Evolutionary conservation across 1,140 invertebrate genomes (phyloP).

Genomic region (Agraylea sexmaculata): DNA sequence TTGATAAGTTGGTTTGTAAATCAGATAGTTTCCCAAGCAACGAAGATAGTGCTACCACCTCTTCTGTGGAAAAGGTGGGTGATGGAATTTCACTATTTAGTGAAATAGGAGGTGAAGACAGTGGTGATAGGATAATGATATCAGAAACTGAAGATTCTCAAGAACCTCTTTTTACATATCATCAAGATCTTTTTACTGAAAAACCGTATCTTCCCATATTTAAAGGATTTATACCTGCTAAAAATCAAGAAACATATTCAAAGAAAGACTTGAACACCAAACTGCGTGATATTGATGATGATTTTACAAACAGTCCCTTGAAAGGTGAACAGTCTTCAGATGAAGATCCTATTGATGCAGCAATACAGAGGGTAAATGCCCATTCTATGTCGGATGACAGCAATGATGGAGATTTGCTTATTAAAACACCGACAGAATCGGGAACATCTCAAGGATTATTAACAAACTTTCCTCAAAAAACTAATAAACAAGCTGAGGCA

Average conservation of each 20-base stretch:
- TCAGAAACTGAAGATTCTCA: conserved; percentile 47
- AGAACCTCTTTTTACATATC: conserved; percentile 44
- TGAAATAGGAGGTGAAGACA: conserved; percentile 40
- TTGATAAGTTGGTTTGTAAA: conserved; percentile 41
- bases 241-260: conserved; percentile 40
- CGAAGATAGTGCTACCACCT: conserved; percentile 9
- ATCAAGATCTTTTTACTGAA: conserved; percentile 42
- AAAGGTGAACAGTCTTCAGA: conserved; percentile 44
- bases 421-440: conserved; percentile 19
- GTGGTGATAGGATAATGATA: conserved; percentile 40
- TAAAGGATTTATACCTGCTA: conserved; percentile 39
- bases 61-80: conserved; percentile 13
- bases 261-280: conserved; percentile 40
- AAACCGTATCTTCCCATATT: conserved; percentile 36
- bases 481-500: conserved; percentile 10
- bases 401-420: conserved; percentile 26
- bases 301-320: conserved; percentile 35
- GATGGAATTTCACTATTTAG: conserved; percentile 32
- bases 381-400: conserved; percentile 32
- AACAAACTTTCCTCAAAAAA: no score
- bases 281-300: conserved; percentile 36
- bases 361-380: conserved; percentile 35
- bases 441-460: neutral
- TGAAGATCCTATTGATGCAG: conserved; percentile 41
- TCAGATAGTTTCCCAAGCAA: conserved; percentile 25